Percentiles rank a stretch among this genome's conserved stretches.
Conservation (phyloP, 1,140 invertebrate species). For the Plectrocnemia conspersa region DNA sequence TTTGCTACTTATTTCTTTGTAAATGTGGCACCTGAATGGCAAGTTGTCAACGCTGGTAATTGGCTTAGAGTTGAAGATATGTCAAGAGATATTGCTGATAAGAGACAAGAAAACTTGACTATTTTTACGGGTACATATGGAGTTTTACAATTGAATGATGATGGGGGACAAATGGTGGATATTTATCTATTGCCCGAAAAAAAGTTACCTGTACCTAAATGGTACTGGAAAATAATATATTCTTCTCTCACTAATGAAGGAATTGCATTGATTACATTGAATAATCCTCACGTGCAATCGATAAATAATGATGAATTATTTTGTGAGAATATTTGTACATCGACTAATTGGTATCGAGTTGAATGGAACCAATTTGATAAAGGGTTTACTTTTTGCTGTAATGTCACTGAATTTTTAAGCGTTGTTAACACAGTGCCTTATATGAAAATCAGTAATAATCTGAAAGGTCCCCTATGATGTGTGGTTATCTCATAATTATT, state of each 20-base stretch:
- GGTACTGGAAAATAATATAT: slow-evolving; percentile 49
- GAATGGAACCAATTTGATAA: slow-evolving; percentile 37
- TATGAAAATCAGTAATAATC: slow-evolving; percentile 5
- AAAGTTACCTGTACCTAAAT: slow-evolving; percentile 46
- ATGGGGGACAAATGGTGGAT: slow-evolving; percentile 23
- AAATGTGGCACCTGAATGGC: slow-evolving; percentile 57
- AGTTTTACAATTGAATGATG: slow-evolving; percentile 42
- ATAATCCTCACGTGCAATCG: slow-evolving; percentile 44
- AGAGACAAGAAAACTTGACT: slow-evolving; percentile 40
- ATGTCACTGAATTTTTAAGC: slow-evolving; percentile 35
- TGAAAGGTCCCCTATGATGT: too few species aligned
- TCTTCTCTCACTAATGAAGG: slow-evolving; percentile 37
- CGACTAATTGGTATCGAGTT: slow-evolving; percentile 35
- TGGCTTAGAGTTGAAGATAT: slow-evolving; percentile 49
- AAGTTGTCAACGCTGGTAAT: slow-evolving; percentile 53
- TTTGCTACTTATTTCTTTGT: slow-evolving; percentile 50
- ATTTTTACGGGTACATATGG: slow-evolving; percentile 55
- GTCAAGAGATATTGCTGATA: slow-evolving; percentile 39
- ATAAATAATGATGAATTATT: slow-evolving; percentile 31
- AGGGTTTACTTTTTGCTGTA: slow-evolving; percentile 46
- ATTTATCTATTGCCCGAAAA: slow-evolving; percentile 41
- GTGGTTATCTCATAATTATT: too few species aligned
- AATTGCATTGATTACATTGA: slow-evolving; percentile 48
- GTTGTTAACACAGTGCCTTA: slow-evolving; percentile 14
- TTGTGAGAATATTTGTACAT: slow-evolving; percentile 42